These are phyloP conservation scores for Ellobium chinense DNA, from an alignment of 2,888 invertebrate species.

Conservation along the genomic window DNA sequence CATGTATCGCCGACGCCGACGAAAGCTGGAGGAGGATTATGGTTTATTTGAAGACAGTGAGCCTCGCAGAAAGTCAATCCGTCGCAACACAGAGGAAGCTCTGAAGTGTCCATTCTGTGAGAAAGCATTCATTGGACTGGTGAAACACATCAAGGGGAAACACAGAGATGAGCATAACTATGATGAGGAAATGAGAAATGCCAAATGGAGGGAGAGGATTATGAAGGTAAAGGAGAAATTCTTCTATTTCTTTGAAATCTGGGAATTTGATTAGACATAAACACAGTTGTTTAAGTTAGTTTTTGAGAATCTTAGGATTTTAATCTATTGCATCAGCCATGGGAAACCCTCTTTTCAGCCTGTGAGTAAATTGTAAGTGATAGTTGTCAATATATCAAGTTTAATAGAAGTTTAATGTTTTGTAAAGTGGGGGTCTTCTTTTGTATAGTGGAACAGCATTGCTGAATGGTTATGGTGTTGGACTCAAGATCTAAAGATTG, in stretches of 20 bases:
- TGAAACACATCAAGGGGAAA: constrained; percentile 74
- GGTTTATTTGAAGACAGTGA: constrained; percentile 72
- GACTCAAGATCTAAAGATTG: no score
- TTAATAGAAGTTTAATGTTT: no score
- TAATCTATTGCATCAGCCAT: no score
- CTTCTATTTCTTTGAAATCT: not conserved
- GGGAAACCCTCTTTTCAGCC: no score
- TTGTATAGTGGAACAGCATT: no score
- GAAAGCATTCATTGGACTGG: constrained; percentile 73
- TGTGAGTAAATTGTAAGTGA: no score
- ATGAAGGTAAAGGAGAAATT: constrained; percentile 61
- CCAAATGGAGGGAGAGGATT: constrained; percentile 74
- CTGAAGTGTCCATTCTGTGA: constrained; percentile 75
- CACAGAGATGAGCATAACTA: constrained; percentile 73
- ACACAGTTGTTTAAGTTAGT: not conserved
- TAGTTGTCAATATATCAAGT: no score
- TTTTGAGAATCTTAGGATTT: no score
- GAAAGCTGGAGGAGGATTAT: constrained; percentile 65
- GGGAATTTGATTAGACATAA: not conserved
- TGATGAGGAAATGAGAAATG: constrained; percentile 75
- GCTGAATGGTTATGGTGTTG: no score
- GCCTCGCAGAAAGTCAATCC: constrained; percentile 67
- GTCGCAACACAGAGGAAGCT: constrained; percentile 73
- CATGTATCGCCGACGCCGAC: constrained; percentile 51
- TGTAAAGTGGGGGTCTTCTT: no score